Conservation (phyloP, 2,888 invertebrate genomes). For the Caenorhabditis sp. region DNA sequence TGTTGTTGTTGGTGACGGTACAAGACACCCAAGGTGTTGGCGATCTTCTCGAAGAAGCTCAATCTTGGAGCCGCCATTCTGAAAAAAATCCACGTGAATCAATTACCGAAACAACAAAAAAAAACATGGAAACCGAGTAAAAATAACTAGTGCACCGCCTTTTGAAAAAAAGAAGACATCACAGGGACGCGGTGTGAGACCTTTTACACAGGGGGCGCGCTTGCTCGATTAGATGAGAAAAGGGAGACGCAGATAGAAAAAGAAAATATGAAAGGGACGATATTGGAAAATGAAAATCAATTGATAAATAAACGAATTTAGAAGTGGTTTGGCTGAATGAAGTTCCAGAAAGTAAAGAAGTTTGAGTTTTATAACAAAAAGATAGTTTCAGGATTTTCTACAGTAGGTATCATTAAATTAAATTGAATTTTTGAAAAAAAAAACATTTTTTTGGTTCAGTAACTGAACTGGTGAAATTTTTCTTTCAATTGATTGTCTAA, state of each 20-base stretch:
- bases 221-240: neutral
- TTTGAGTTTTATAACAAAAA: no score
- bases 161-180: neutral
- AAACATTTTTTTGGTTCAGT: no score
- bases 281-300: neutral
- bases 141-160: neutral
- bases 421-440: no score
- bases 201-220: neutral
- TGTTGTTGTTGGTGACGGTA: conserved; percentile 68
- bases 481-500: no score
- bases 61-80: conserved; percentile 64
- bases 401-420: no score
- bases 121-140: neutral
- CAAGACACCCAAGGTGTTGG: conserved; percentile 64
- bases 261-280: neutral
- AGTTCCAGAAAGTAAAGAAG: no score
- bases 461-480: no score
- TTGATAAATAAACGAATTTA: neutral
- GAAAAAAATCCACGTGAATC: conserved; percentile 2
- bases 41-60: conserved; percentile 69
- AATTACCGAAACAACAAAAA: neutral
- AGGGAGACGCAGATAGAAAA: neutral
- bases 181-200: conserved; percentile 4
- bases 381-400: no score
- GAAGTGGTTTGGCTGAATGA: no score